A percentile compares a stretch with the other conserved stretches of the same genome.
phyloP scores from a whole-genome alignment of 2,113 vertebrate species.

The Laticauda colubrina region DNA sequence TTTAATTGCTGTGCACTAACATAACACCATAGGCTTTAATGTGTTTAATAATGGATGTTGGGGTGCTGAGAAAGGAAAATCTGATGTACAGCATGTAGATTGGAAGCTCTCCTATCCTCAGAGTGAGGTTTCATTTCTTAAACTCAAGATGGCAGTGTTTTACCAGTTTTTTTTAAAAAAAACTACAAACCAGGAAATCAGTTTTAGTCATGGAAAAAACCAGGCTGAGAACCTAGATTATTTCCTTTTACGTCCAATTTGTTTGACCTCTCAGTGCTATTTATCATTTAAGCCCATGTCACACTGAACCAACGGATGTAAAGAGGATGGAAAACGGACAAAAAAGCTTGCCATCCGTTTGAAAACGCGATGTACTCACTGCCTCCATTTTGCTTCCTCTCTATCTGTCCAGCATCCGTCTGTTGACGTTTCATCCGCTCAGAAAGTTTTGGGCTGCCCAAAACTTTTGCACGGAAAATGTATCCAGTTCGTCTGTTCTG shows the following conservation, averaged over 20 bases:
- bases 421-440: too few species aligned
- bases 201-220: not conserved
- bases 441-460: too few species aligned
- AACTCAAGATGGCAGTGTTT: slow-evolving; percentile 59
- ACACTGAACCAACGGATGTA: too few species aligned
- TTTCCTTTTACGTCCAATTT: not conserved
- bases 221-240: not conserved
- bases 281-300: not conserved
- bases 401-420: too few species aligned
- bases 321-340: too few species aligned
- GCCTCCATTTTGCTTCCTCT: too few species aligned
- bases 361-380: too few species aligned
- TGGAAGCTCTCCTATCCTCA: not conserved
- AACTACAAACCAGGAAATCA: not conserved
- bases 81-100: not conserved
- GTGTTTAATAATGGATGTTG: not conserved
- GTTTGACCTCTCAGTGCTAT: not conserved
- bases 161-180: not conserved
- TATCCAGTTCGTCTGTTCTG: too few species aligned
- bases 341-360: too few species aligned
- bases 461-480: too few species aligned
- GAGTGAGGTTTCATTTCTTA: not conserved
- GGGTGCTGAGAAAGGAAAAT: not conserved
- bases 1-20: not conserved
- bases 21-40: not conserved